These are phyloP conservation scores for Tenebrosternarchus preto DNA, from an alignment of 2,113 vertebrate species.

Conservation along the genomic window DNA sequence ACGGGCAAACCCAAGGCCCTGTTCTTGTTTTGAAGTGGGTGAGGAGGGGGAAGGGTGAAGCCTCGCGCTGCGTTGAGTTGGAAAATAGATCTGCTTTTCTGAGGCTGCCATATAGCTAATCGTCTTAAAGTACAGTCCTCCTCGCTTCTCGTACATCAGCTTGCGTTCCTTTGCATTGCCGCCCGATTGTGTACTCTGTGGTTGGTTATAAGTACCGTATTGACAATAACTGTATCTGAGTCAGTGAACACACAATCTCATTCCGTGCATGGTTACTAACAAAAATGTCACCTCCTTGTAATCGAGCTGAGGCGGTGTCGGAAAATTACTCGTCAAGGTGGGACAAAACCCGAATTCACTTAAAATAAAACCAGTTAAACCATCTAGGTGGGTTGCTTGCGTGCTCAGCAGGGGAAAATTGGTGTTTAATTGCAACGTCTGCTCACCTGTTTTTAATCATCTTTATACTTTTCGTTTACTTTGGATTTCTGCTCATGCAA, in stretches of 20 bases:
- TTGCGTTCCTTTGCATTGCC: background rate
- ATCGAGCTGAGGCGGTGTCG: too few relatives aligned
- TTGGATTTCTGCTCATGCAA: too few relatives aligned
- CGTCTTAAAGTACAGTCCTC: background rate
- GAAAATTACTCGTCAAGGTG: too few relatives aligned
- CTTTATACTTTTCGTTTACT: too few relatives aligned
- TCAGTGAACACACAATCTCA: background rate
- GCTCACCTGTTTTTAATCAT: too few relatives aligned
- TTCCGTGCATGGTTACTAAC: background rate
- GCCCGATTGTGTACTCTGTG: background rate
- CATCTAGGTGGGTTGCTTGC: too few relatives aligned
- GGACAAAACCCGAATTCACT: too few relatives aligned
- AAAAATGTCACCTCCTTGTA: background rate
- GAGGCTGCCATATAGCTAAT: background rate
- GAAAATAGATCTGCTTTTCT: conserved; percentile 22
- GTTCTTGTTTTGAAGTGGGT: too few relatives aligned
- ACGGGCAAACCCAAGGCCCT: too few relatives aligned
- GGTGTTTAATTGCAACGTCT: too few relatives aligned
- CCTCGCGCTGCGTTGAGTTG: background rate
- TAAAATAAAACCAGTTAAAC: too few relatives aligned
- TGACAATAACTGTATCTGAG: conserved; percentile 8
- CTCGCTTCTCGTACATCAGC: background rate
- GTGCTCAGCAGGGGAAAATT: too few relatives aligned
- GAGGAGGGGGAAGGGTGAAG: conserved; percentile 58
- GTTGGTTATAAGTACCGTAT: background rate